Evolutionary conservation across 1,140 invertebrate species (phyloP).

Genomic region (Caenorhabditis remanei): DNA sequence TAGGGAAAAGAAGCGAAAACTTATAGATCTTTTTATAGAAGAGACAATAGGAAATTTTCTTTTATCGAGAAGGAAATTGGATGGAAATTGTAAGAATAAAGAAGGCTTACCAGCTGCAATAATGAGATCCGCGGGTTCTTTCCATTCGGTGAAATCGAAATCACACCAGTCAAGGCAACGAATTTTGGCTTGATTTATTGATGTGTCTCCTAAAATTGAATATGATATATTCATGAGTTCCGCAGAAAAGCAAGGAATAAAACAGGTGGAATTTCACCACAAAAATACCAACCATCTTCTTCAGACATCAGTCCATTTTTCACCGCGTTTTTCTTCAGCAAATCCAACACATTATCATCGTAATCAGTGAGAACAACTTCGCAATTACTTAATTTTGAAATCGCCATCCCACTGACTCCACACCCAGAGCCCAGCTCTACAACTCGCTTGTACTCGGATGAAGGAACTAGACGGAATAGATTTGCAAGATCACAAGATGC

Average conservation of each 20-base stretch:
- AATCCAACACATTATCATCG: conserved; percentile 56
- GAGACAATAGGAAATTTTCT: background rate
- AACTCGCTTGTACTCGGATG: background rate
- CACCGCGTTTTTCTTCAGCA: conserved; percentile 47
- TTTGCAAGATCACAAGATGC: conserved; percentile 61
- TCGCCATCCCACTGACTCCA: conserved; percentile 49
- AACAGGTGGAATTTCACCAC: background rate
- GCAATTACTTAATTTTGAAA: background rate
- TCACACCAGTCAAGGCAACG: conserved; percentile 55
- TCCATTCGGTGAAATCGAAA: conserved; percentile 33
- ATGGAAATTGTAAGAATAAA: background rate
- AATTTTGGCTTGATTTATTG: background rate
- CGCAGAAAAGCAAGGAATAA: too few species aligned
- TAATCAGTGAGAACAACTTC: conserved; percentile 57
- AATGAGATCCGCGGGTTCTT: conserved; percentile 37
- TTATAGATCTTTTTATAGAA: background rate
- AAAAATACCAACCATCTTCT: background rate
- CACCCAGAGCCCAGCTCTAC: conserved; percentile 63
- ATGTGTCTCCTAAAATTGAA: background rate
- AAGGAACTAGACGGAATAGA: background rate
- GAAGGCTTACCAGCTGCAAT: conserved; percentile 56
- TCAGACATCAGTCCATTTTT: conserved; percentile 9
- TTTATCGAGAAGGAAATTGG: background rate
- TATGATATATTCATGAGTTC: too few species aligned
- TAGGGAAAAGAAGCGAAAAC: too few species aligned